phyloP scores from a whole-genome alignment of 2,797 vertebrate genomes.

The Acanthurus leucopareius region DNA sequence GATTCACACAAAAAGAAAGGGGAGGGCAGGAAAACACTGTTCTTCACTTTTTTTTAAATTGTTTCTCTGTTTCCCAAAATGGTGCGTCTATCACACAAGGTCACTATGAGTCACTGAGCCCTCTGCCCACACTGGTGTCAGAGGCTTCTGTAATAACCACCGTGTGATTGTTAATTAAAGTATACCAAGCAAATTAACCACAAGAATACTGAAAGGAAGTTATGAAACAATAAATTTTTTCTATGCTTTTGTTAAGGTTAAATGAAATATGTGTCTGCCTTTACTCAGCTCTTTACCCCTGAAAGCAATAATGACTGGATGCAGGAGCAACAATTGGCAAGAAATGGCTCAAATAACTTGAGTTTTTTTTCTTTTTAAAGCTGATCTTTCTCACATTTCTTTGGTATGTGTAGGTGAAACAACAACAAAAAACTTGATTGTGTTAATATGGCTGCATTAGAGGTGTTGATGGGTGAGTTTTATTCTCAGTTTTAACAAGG shows the following conservation, averaged over 20 bases:
- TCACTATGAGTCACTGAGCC: constrained; percentile 19
- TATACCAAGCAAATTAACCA: neutral
- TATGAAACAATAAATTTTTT: neutral
- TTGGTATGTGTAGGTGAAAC: no score
- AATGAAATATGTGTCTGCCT: neutral
- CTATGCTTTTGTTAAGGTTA: neutral
- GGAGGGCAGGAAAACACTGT: constrained; percentile 15
- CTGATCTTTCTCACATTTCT: no score
- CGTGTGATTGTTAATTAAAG: constrained; percentile 15
- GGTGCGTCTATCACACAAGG: constrained; percentile 27
- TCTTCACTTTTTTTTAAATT: constrained; percentile 22
- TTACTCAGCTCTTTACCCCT: neutral
- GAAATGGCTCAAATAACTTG: no score
- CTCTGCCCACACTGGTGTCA: constrained; percentile 44
- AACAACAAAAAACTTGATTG: no score
- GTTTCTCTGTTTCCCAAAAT: constrained; percentile 25
- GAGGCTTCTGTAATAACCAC: constrained; percentile 4
- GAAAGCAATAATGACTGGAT: neutral
- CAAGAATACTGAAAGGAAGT: neutral
- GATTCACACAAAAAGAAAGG: constrained; percentile 14
- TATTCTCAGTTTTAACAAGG: no score
- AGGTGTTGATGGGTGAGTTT: no score
- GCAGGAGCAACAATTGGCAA: no score
- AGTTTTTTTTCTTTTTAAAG: no score
- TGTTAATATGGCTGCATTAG: no score